A percentile compares a stretch with the other conserved stretches of the same genome.
Conservation (phyloP, 2,797 vertebrate species). For the Octomys mimax region DNA sequence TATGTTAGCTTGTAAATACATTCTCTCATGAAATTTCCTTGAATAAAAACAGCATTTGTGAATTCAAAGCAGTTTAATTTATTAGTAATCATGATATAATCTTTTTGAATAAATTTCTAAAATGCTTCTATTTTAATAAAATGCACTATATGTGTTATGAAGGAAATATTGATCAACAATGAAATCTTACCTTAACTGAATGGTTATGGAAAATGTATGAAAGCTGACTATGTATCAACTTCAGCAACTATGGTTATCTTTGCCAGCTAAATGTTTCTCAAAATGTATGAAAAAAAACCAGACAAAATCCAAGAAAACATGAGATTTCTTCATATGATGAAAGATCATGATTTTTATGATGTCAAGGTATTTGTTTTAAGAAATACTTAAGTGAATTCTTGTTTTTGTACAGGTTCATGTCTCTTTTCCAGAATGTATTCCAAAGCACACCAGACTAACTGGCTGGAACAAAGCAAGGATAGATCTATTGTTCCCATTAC, state of each 20-base stretch:
- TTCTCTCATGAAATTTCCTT: background rate
- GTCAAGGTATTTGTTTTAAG: slow-evolving; percentile 62
- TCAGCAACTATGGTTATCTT: background rate
- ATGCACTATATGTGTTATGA: background rate
- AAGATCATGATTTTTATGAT: slow-evolving; percentile 41
- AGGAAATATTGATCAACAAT: slow-evolving; percentile 37
- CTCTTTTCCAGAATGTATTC: slow-evolving; percentile 63
- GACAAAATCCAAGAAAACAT: slow-evolving; percentile 32
- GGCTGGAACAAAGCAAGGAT: slow-evolving; percentile 69
- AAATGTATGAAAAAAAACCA: slow-evolving; percentile 43
- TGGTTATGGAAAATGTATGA: background rate
- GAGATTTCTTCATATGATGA: background rate
- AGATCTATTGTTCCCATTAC: slow-evolving; percentile 74
- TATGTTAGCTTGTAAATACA: background rate
- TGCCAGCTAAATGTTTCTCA: slow-evolving; percentile 55
- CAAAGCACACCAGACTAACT: slow-evolving; percentile 67
- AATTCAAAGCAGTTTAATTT: slow-evolving; percentile 34
- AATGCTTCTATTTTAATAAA: slow-evolving; percentile 28
- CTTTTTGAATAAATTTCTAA: slow-evolving; percentile 39
- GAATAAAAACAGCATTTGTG: slow-evolving; percentile 24
- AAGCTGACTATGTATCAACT: slow-evolving; percentile 19
- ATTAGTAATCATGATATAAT: background rate
- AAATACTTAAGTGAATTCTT: slow-evolving; percentile 67
- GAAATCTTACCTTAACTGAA: background rate
- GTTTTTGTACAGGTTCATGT: slow-evolving; percentile 66